Conservation (phyloP, 2,888 invertebrate species). For the Desoria tigrina region DNA sequence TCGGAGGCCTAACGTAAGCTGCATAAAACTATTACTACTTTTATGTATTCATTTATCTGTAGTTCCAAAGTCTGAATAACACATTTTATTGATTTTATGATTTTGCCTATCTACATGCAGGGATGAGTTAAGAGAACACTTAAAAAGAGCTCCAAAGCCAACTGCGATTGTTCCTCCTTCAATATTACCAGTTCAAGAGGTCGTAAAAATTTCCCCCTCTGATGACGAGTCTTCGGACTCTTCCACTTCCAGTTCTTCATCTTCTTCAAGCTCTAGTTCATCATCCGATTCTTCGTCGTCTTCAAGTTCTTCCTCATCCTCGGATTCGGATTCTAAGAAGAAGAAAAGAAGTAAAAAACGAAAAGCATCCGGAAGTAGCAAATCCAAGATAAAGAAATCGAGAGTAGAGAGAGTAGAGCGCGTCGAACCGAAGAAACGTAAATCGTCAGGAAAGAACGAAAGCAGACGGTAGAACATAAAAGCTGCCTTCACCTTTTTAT, state of each 20-base stretch:
- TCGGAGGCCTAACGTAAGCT: constrained; percentile 84
- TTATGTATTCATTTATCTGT: neutral
- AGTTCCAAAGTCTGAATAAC: neutral
- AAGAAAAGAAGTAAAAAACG: constrained; percentile 23
- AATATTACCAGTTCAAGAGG: constrained; percentile 44
- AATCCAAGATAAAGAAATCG: too few species aligned
- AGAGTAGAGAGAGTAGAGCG: too few species aligned
- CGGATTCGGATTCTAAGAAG: constrained; percentile 22
- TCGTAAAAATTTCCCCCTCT: constrained; percentile 14
- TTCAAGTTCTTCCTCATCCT: constrained; percentile 28
- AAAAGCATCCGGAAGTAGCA: constrained; percentile 10
- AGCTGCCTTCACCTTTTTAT: too few species aligned
- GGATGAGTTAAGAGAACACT: constrained; percentile 84
- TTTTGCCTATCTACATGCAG: constrained; percentile 55
- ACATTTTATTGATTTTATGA: neutral
- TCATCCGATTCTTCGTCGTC: constrained; percentile 28
- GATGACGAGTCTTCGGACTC: constrained; percentile 18
- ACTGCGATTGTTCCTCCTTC: constrained; percentile 55
- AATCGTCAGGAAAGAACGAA: constrained; percentile 12
- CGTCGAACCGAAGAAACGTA: constrained; percentile 3
- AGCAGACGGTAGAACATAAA: neutral
- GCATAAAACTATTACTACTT: neutral
- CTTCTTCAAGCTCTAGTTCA: constrained; percentile 19
- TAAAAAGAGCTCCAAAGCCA: constrained; percentile 75
- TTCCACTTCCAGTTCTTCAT: constrained; percentile 20